These are phyloP conservation scores for Tragelaphus oryx DNA, from an alignment of 2,797 vertebrate species.

Conservation along the genomic window DNA sequence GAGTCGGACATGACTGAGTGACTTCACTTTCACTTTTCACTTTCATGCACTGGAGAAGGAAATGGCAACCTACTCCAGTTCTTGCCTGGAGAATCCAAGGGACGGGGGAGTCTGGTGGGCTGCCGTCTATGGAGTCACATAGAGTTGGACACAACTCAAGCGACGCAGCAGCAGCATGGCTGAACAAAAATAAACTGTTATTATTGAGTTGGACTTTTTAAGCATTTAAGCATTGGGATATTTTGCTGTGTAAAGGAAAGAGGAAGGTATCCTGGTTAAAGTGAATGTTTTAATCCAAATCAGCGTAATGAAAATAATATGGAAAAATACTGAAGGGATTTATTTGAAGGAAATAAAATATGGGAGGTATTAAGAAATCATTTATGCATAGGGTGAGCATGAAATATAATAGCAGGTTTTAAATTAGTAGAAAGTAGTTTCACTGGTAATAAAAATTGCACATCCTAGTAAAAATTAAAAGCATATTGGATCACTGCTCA, in stretches of 20 bases:
- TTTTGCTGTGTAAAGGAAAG: background rate
- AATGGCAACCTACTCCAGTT: too few species aligned
- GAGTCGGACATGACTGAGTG: too few species aligned
- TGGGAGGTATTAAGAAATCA: background rate
- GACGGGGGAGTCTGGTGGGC: too few species aligned
- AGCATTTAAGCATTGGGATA: background rate
- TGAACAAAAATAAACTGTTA: background rate
- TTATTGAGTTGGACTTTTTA: background rate
- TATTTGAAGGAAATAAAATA: background rate
- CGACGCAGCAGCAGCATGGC: too few species aligned
- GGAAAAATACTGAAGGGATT: background rate
- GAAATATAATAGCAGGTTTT: background rate
- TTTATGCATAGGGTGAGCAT: background rate
- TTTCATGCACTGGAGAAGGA: too few species aligned
- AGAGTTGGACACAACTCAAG: background rate
- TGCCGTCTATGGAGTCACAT: too few species aligned
- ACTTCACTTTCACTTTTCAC: too few species aligned
- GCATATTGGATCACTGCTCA: background rate
- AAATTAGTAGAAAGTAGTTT: background rate
- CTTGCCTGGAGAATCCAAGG: too few species aligned
- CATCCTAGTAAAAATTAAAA: conserved; percentile 2
- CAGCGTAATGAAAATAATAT: background rate
- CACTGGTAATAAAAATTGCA: background rate
- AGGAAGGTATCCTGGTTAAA: background rate
- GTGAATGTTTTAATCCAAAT: background rate